Evolutionary conservation across 2,888 invertebrate species (phyloP), one percentile per base, ranked within the genome.

Genomic region (Agrilus cyanescens): DNA sequence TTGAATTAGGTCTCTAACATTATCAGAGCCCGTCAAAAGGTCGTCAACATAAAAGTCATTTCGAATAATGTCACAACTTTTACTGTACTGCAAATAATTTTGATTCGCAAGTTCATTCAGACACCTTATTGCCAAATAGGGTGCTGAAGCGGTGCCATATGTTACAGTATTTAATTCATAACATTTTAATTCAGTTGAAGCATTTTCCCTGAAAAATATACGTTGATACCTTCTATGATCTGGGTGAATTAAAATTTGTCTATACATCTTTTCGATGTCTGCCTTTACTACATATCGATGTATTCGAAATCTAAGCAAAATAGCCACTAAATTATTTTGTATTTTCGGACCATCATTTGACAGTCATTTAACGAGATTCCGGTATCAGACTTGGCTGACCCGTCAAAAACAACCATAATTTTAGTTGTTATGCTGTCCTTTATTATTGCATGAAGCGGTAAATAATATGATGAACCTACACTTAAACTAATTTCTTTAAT

Each of bases 231-330:
- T 41, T 4, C 39, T 39, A 15, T 59, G 46, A 3, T 47, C 38
- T 4, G 49, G 46, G 12, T 50, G 37, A 1, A 58, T 40, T 6
- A 40, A 4, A 6, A 61, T 50, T 43, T 57, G 56, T 0, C 53
- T 48, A 37, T 56, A 60, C 50, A 59, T 59, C 43, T 57, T 48
- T 5, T 41, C 43, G 6, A 61, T 49, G 37, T 60, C 58, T 2
- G 52, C 57, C 8, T 46, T 47, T 7, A 59, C 32, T 4, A 56
- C 54, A 30, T 53, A 47, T 4, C 40, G 13, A 20, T 55, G 46
- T 5, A 41, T 44, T 13, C 59, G 45, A 50, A 59, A 61, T 16
- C 56, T 46, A 1, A 53, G 5, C 1, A 61, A 13, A 34, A 58
- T 49, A 1, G 51, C 38, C 20, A 56, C 46, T 4, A 61, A 32